Percentiles rank a stretch among this genome's conserved stretches.
Conservation (phyloP, 2,888 invertebrate species). For the Leptinotarsa tumamoca region DNA sequence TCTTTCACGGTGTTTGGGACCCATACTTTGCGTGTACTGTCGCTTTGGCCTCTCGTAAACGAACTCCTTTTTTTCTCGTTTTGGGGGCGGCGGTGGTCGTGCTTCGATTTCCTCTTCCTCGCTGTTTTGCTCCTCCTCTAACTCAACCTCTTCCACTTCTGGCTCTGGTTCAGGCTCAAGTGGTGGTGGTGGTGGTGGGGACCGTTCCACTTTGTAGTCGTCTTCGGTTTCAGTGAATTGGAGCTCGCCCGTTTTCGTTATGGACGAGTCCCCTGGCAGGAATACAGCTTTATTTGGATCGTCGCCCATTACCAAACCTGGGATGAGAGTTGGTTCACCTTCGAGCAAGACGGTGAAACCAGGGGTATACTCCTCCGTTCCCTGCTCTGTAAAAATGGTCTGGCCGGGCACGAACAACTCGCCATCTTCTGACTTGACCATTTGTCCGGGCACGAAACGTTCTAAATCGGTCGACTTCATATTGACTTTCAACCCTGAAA, state of each 20-base stretch:
- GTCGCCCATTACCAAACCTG: constrained; percentile 80
- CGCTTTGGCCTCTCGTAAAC: constrained; percentile 63
- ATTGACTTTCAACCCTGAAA: constrained; percentile 71
- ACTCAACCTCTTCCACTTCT: constrained; percentile 56
- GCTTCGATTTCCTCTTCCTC: constrained; percentile 55
- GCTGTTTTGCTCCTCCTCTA: constrained; percentile 59
- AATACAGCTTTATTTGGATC: constrained; percentile 68
- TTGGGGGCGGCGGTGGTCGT: constrained; percentile 52
- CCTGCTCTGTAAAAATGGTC: constrained; percentile 78
- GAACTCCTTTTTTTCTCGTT: constrained; percentile 57
- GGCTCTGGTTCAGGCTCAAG: constrained; percentile 53
- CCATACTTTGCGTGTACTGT: constrained; percentile 59
- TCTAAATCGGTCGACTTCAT: constrained; percentile 73
- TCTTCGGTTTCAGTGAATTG: constrained; percentile 64
- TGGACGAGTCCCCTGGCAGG: constrained; percentile 64
- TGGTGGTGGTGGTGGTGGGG: constrained; percentile 52
- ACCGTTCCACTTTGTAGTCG: constrained; percentile 64
- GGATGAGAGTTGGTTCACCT: constrained; percentile 82
- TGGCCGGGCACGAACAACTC: constrained; percentile 75
- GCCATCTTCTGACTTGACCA: constrained; percentile 73
- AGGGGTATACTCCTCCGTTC: constrained; percentile 80
- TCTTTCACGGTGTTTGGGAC: constrained; percentile 62
- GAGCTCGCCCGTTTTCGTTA: constrained; percentile 63
- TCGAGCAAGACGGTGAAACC: constrained; percentile 84
- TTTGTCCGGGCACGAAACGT: constrained; percentile 80